phyloP scores from a whole-genome alignment of 2,797 vertebrate species.

The Rhinoraja longicauda region DNA sequence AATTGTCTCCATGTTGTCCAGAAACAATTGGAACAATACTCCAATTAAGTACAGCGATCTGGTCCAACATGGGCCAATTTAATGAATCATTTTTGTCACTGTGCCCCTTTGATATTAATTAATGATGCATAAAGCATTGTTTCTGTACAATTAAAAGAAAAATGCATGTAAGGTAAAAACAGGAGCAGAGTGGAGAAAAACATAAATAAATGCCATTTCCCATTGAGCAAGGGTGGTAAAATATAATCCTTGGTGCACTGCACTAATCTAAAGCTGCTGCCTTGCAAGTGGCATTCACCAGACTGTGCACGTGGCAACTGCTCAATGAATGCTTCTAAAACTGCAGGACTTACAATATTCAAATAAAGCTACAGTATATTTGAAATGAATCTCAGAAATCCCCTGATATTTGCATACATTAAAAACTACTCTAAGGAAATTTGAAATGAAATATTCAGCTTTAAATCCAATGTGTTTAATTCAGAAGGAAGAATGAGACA shows the following conservation, averaged over 20 bases:
- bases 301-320: neutral
- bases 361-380: neutral
- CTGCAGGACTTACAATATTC: conserved; percentile 8
- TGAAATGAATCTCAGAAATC: neutral
- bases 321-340: conserved; percentile 6
- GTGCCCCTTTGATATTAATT: neutral
- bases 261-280: neutral
- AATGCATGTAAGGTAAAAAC: neutral
- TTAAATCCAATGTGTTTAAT: neutral
- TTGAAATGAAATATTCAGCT: neutral
- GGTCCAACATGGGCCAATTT: no score
- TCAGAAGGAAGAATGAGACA: neutral
- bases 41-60: neutral
- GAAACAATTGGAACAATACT: neutral
- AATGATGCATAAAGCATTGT: neutral
- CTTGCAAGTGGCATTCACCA: neutral
- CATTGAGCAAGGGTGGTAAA: no score
- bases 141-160: neutral
- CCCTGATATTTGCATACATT: conserved; percentile 28
- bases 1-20: no score
- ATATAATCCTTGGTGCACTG: neutral
- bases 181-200: neutral
- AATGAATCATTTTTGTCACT: no score
- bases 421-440: neutral
- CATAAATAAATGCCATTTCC: no score